These are phyloP conservation scores for Drosophila koepferae DNA, from an alignment of 2,888 invertebrate genomes.

Conservation along the genomic window DNA sequence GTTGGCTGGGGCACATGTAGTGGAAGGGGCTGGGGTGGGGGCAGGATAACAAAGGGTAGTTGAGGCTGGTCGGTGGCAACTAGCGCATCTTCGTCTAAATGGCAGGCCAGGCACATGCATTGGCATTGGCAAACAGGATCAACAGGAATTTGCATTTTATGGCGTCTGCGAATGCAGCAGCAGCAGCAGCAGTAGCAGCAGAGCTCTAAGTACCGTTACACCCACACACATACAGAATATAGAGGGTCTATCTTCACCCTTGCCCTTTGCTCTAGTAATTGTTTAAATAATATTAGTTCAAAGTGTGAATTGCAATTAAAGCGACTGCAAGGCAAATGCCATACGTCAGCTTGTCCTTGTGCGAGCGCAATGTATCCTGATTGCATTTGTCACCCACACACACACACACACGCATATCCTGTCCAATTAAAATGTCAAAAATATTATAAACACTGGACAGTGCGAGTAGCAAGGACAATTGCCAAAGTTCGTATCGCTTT, in stretches of 20 bases:
- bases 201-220: constrained; percentile 12
- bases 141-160: constrained; percentile 81
- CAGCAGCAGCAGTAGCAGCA: constrained; percentile 34
- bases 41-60: neutral
- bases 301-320: constrained; percentile 65
- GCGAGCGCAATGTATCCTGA: constrained; percentile 28
- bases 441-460: constrained; percentile 53
- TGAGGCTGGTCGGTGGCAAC: constrained; percentile 9
- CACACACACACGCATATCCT: constrained; percentile 4
- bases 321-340: constrained; percentile 46
- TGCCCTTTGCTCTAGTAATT: constrained; percentile 44
- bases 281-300: constrained; percentile 68
- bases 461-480: constrained; percentile 29
- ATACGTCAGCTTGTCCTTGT: constrained; percentile 56
- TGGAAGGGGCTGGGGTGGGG: neutral
- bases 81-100: constrained; percentile 60
- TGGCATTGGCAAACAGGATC: constrained; percentile 78
- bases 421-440: constrained; percentile 75
- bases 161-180: constrained; percentile 73
- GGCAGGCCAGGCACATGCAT: constrained; percentile 75
- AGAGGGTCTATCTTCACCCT: neutral
- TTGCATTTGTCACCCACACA: constrained; percentile 29
- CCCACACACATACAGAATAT: neutral
- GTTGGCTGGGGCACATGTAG: neutral
- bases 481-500: constrained; percentile 56